A percentile compares a stretch with the other conserved stretches of the same genome.
Conservation (phyloP, 2,888 invertebrate genomes). For the Cephus rjabovi region DNA sequence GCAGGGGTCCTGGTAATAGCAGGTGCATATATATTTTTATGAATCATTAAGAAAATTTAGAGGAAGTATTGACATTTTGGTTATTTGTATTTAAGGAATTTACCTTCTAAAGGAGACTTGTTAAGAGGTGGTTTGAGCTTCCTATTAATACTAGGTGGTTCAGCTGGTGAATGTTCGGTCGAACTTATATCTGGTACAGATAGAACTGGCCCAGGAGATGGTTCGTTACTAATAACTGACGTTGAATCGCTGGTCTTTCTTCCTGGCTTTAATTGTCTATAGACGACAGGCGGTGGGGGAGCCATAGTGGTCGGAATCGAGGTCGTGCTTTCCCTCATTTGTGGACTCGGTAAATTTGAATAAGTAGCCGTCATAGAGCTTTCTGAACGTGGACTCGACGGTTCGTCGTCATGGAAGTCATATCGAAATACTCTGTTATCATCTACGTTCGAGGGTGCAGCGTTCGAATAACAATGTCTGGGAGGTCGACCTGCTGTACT, state of each 20-base stretch:
- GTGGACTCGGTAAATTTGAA: slow-evolving; percentile 73
- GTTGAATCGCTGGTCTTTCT: slow-evolving; percentile 63
- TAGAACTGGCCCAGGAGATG: slow-evolving; percentile 58
- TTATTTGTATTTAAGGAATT: slow-evolving; percentile 6
- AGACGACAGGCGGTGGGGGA: slow-evolving; percentile 71
- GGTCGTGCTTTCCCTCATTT: slow-evolving; percentile 55
- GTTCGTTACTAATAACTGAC: slow-evolving; percentile 63
- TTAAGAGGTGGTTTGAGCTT: slow-evolving; percentile 77
- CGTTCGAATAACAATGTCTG: slow-evolving; percentile 74
- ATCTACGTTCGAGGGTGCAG: slow-evolving; percentile 68
- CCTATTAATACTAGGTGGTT: slow-evolving; percentile 84
- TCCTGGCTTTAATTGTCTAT: slow-evolving; percentile 74
- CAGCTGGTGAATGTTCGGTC: slow-evolving; percentile 58
- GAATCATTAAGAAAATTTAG: neutral
- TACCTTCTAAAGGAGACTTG: slow-evolving; percentile 57
- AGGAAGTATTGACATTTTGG: neutral
- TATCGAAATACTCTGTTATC: slow-evolving; percentile 72
- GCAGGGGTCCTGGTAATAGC: slow-evolving; percentile 48
- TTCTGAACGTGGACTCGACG: slow-evolving; percentile 69
- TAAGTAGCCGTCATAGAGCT: slow-evolving; percentile 69
- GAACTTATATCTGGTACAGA: slow-evolving; percentile 52
- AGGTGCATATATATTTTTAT: neutral
- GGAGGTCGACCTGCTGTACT: slow-evolving; percentile 46
- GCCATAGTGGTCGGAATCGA: slow-evolving; percentile 64
- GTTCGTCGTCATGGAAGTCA: slow-evolving; percentile 67